These are phyloP conservation scores for Lepidothrix coronata DNA, from an alignment of 2,113 vertebrate genomes.

Conservation along the genomic window DNA sequence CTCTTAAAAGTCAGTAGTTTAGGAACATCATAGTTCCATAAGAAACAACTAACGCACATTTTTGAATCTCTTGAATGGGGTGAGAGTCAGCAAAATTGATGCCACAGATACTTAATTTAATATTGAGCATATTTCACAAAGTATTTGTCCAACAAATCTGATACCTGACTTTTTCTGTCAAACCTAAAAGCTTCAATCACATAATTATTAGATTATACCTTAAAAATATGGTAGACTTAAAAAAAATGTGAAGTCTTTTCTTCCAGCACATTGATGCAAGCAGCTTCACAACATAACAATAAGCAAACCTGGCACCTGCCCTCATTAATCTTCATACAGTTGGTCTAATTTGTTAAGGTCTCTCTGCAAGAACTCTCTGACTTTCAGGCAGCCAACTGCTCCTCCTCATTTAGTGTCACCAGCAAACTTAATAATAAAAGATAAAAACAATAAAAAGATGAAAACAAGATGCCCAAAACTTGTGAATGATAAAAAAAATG, in stretches of 20 bases:
- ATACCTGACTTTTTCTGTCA: not conserved
- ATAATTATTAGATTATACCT: not conserved
- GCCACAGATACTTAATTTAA: not conserved
- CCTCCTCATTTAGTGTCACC: not conserved
- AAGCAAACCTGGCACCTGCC: not conserved
- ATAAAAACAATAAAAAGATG: not conserved
- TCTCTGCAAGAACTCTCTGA: not conserved
- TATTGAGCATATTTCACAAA: fast-evolving
- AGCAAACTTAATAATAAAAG: not conserved
- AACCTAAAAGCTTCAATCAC: not conserved
- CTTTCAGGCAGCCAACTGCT: not conserved
- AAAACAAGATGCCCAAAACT: not conserved
- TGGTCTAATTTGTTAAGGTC: not conserved
- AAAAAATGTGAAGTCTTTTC: not conserved
- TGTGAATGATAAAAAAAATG: not conserved
- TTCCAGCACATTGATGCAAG: not conserved
- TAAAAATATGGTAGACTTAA: not conserved
- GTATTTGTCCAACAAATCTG: not conserved
- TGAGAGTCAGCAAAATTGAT: not conserved
- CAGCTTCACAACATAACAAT: not conserved
- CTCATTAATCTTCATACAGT: fast-evolving
- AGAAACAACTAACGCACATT: not conserved
- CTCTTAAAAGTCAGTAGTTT: not conserved
- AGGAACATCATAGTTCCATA: not conserved
- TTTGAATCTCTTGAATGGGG: not conserved